A percentile compares a stretch with the other conserved stretches of the same genome.
These are phyloP conservation scores for Pluvialis apricaria DNA, from an alignment of 2,113 vertebrate genomes.

Conservation along the genomic window DNA sequence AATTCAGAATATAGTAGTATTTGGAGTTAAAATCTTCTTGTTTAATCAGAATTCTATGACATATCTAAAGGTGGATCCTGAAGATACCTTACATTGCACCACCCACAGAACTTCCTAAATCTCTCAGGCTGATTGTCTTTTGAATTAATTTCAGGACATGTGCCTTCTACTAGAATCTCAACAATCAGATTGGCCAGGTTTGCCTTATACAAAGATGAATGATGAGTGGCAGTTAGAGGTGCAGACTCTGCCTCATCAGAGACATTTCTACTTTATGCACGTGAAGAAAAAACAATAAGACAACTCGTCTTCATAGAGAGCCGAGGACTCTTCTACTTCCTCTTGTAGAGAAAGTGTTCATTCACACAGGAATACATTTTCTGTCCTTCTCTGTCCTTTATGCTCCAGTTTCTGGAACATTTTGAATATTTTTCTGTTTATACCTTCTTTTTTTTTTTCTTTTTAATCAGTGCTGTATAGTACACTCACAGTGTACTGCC, in stretches of 20 bases:
- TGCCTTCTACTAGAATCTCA: neutral
- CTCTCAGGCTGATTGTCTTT: neutral
- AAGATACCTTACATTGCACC: neutral
- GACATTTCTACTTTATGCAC: neutral
- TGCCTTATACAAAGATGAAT: neutral
- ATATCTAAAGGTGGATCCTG: neutral
- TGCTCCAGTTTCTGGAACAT: neutral
- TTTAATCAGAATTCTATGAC: neutral
- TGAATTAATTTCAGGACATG: neutral
- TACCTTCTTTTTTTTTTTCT: neutral
- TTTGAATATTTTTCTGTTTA: neutral
- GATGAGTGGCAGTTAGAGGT: neutral
- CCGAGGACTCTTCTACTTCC: neutral
- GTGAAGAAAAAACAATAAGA: neutral
- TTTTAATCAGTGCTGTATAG: accelerated
- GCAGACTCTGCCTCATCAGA: neutral
- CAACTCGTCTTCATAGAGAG: neutral
- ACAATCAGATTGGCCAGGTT: neutral
- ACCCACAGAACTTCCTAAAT: neutral
- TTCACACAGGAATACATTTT: neutral
- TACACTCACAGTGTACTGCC: neutral
- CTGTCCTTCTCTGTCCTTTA: neutral
- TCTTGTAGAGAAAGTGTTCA: neutral
- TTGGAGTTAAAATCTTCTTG: neutral
- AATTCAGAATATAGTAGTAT: neutral